A percentile compares a stretch with the other conserved stretches of the same genome.
Evolutionary conservation across 2,888 invertebrate species (phyloP).

Genomic region (Drosophila algonquin): DNA sequence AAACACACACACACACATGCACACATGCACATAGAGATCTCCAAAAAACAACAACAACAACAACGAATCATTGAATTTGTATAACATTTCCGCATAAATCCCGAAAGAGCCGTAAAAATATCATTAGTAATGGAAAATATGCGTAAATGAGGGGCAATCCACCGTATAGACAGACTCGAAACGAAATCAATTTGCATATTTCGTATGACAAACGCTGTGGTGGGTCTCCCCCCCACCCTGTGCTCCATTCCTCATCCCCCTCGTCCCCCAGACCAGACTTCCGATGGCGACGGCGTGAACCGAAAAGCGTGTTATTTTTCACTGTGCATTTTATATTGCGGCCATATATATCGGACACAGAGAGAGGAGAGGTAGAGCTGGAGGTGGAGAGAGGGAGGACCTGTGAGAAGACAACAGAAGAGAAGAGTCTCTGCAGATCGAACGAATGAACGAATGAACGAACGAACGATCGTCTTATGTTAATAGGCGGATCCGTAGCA

Average conservation of each 20-base stretch:
- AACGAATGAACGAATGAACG: slow-evolving; percentile 12
- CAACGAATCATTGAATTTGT: slow-evolving; percentile 42
- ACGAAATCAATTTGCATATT: slow-evolving; percentile 70
- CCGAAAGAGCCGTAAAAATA: slow-evolving; percentile 72
- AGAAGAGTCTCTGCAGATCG: slow-evolving; percentile 48
- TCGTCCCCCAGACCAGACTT: slow-evolving; percentile 22
- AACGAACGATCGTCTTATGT: slow-evolving; percentile 69
- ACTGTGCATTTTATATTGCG: slow-evolving; percentile 75
- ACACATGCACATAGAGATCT: slow-evolving; percentile 16
- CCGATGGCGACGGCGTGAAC: slow-evolving; percentile 65
- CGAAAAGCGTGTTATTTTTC: slow-evolving; percentile 80
- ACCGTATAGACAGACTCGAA: slow-evolving; percentile 15
- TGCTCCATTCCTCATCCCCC: no score
- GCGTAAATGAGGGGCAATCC: slow-evolving; percentile 40
- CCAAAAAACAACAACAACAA: background rate
- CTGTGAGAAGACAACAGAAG: background rate
- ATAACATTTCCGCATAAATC: slow-evolving; percentile 74
- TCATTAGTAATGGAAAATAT: slow-evolving; percentile 49
- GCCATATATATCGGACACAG: slow-evolving; percentile 49
- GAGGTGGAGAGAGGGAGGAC: slow-evolving; percentile 2
- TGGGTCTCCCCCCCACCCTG: slow-evolving; percentile 59
- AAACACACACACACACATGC: background rate
- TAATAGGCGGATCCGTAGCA: slow-evolving; percentile 61
- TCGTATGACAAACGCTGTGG: slow-evolving; percentile 71
- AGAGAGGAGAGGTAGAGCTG: background rate